Percentiles rank a stretch among this genome's conserved stretches.
Evolutionary conservation across 1,140 invertebrate genomes (phyloP).

Genomic region (Rhagoletis zephyria): DNA sequence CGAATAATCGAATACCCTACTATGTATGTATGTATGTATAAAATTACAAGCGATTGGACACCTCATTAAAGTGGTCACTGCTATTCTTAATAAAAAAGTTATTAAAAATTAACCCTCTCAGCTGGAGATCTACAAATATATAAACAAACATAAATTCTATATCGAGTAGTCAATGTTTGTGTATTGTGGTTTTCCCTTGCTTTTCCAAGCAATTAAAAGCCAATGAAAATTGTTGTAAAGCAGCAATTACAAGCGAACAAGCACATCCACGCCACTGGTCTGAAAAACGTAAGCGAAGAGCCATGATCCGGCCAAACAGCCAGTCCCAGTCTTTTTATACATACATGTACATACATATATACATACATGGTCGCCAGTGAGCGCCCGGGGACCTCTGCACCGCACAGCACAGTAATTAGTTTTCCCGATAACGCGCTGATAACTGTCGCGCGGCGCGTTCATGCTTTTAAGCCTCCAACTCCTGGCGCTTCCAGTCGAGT

Average conservation of each 20-base stretch:
- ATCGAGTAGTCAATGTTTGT: slow-evolving; percentile 9
- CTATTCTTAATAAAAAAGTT: slow-evolving; percentile 45
- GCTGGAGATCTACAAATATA: not conserved
- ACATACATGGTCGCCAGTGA: not conserved
- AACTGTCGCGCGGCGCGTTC: slow-evolving; percentile 53
- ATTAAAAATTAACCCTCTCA: slow-evolving; percentile 44
- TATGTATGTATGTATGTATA: not conserved
- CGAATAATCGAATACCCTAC: too few species aligned
- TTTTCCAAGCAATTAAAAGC: slow-evolving; percentile 58
- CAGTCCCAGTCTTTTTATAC: not conserved
- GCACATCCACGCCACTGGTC: too few species aligned
- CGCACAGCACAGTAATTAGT: slow-evolving; percentile 62
- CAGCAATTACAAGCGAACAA: not conserved
- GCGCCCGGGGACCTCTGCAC: slow-evolving; percentile 57
- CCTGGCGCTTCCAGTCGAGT: slow-evolving; percentile 27
- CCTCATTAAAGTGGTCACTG: slow-evolving; percentile 25
- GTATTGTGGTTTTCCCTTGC: slow-evolving; percentile 47
- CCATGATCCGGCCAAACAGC: not conserved
- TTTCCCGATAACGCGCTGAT: slow-evolving; percentile 65
- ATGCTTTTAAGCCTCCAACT: slow-evolving; percentile 51
- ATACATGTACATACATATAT: not conserved
- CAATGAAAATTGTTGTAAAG: slow-evolving; percentile 61
- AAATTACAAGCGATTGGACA: not conserved
- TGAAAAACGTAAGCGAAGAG: too few species aligned
- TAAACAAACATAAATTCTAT: not conserved